Evolutionary conservation across 92 coral and sea anemone species (phyloP).

Genomic region (Phenganax subtilis): DNA sequence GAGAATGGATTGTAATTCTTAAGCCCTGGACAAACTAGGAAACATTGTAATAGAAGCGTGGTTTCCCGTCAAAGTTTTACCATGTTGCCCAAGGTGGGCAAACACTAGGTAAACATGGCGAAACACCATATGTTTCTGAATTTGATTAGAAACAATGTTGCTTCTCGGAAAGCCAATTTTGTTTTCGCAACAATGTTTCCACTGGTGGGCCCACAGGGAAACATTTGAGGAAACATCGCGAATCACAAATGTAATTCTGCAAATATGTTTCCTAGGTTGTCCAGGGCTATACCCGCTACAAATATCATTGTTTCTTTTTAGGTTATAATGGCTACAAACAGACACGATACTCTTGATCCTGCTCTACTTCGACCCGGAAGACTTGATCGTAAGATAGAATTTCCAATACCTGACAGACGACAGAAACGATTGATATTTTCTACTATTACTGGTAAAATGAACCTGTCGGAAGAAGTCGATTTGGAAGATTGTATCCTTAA

Average conservation of each 20-base stretch:
- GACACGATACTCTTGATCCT: conserved; percentile 98
- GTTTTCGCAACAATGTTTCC: too few species aligned
- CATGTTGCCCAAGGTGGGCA: too few species aligned
- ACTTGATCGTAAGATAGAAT: conserved; percentile 93
- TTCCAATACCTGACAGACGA: conserved; percentile 98
- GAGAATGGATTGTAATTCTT: too few species aligned
- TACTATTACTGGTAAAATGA: conserved; percentile 93
- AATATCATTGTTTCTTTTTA: conserved; percentile 17
- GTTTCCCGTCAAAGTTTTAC: too few species aligned
- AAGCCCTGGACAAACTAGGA: too few species aligned
- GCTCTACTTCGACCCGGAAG: conserved; percentile 97
- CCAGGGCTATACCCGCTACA: background rate
- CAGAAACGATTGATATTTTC: conserved; percentile 93
- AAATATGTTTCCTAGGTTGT: background rate
- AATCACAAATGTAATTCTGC: background rate
- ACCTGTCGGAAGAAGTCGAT: conserved; percentile 97
- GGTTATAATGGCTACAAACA: conserved; percentile 99
- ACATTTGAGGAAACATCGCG: too few species aligned
- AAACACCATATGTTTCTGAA: too few species aligned
- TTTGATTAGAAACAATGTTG: too few species aligned
- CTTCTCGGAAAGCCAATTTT: too few species aligned
- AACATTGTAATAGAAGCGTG: too few species aligned
- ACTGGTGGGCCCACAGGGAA: too few species aligned
- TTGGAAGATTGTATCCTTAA: conserved; percentile 98
- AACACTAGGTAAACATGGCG: too few species aligned